These are phyloP conservation scores for Myathropa florea DNA, from an alignment of 2,888 invertebrate genomes.

Conservation along the genomic window DNA sequence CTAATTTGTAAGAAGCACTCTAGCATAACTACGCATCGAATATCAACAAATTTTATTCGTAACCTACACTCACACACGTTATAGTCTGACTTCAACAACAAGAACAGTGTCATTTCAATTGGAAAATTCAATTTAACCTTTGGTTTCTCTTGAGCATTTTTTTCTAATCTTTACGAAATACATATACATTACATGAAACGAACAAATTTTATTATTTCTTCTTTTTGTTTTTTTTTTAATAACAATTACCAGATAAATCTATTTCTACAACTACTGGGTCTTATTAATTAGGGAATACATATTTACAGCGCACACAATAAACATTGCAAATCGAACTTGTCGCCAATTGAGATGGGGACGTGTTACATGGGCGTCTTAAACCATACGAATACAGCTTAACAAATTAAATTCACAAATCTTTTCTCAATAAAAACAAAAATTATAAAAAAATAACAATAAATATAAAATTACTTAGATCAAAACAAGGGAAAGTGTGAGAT, in stretches of 20 bases:
- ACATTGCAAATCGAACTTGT: constrained; percentile 30
- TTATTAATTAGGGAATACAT: constrained; percentile 42
- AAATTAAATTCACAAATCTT: constrained; percentile 21
- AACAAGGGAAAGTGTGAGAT: constrained; percentile 17
- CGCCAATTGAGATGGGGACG: constrained; percentile 1
- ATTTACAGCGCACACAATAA: constrained; percentile 50
- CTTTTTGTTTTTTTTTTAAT: constrained; percentile 17
- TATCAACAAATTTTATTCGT: constrained; percentile 39
- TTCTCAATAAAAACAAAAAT: constrained; percentile 1
- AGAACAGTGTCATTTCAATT: constrained; percentile 36
- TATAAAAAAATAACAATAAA: constrained; percentile 40
- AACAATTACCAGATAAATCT: constrained; percentile 38
- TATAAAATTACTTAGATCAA: constrained; percentile 28
- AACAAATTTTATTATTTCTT: neutral
- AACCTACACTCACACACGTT: constrained; percentile 9
- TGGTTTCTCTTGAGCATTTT: constrained; percentile 55
- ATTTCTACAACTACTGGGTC: constrained; percentile 26
- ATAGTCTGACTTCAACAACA: neutral
- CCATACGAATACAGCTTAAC: neutral
- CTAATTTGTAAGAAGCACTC: constrained; percentile 11
- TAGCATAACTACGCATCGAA: neutral
- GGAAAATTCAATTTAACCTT: constrained; percentile 48
- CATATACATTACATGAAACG: constrained; percentile 32
- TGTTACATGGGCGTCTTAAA: neutral
- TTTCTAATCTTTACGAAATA: neutral